These are phyloP conservation scores for Bombus consobrinus DNA, from an alignment of 1,140 invertebrate species.

Conservation along the genomic window DNA sequence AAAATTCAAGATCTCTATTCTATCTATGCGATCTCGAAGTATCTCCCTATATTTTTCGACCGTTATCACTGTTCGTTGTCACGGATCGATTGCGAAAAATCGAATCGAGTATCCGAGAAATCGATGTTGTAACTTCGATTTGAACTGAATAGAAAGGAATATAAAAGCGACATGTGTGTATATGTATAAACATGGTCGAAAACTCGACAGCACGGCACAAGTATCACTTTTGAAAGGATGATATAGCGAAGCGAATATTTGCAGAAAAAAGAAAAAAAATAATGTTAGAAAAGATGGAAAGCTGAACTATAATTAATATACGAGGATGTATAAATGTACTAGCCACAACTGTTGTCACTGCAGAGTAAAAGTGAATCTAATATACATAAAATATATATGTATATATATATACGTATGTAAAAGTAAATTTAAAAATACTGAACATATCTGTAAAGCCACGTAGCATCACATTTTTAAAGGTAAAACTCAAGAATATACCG, in stretches of 20 bases:
- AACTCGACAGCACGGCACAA: slow-evolving; percentile 71
- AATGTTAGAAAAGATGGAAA: neutral
- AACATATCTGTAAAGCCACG: slow-evolving; percentile 78
- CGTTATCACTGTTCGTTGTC: no score
- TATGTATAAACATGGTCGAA: neutral
- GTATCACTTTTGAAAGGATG: slow-evolving; percentile 56
- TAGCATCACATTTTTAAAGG: slow-evolving; percentile 73
- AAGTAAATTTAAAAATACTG: slow-evolving; percentile 72
- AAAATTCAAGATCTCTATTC: slow-evolving; percentile 1
- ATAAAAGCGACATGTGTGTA: neutral
- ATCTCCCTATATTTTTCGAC: neutral
- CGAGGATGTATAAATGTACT: slow-evolving; percentile 65
- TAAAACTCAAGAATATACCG: slow-evolving; percentile 61
- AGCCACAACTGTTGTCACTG: slow-evolving; percentile 77
- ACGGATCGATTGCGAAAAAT: neutral
- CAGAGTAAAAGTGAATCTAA: slow-evolving; percentile 60
- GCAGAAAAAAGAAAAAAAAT: slow-evolving; percentile 49
- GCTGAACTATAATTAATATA: slow-evolving; percentile 13
- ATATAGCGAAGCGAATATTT: slow-evolving; percentile 31
- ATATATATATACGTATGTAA: slow-evolving; percentile 46
- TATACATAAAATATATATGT: slow-evolving; percentile 28
- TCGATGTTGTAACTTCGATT: slow-evolving; percentile 1
- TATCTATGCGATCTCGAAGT: neutral
- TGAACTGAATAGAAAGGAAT: neutral
- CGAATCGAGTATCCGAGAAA: slow-evolving; percentile 39